Evolutionary conservation across 1,140 invertebrate genomes (phyloP), one percentile per base, ranked within the genome.

Genomic region (Drosophila micromelanica): DNA sequence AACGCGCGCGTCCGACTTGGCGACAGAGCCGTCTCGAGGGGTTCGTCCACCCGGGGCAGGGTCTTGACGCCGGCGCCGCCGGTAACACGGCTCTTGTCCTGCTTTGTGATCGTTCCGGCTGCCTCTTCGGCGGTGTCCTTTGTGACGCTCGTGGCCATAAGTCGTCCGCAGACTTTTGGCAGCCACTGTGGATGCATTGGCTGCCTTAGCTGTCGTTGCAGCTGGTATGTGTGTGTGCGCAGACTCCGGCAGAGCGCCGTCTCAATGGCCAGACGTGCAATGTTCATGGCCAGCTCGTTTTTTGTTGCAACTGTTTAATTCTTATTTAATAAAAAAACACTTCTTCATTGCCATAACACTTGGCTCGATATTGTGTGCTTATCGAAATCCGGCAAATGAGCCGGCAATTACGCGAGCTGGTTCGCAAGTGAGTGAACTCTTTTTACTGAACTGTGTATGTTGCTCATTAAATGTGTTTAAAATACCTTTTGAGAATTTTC

Each of bases 1-100:
- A 93, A 60, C 0, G 93, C 86, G 38, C 93, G 92, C 55, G 94
- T 94, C 64, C 94, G 49, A 13, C 43, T 79, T 8, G 84, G 76
- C 6, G 80, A 73, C 3, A 90, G 15, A 5, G 68, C 63, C 37
- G 80, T 54, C 37, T 89, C 84, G 13, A 80, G 32, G 3, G 75
- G 78, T 17, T 86, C 77, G 30, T 80, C 77, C 15, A 69, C 64
- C 15, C 68, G 11, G 0, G 84, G 84, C 32, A 79, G 1, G 1
- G 74, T 70, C 27, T 85, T 85, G 0, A 86, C 49, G 1, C 37
- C 40, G 0, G 43, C 49, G 0, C 37, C 40, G 0, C 46, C 49
- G 0, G n/a, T 2, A 1, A 49, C 11, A 1, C 61, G 15, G 12
- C n/a, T 32, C 3, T 45, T 60, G 3, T 20, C 3, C 5, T 43